A percentile compares a stretch with the other conserved stretches of the same genome.
These are phyloP conservation scores for Brenthis ino DNA, from an alignment of 2,888 invertebrate genomes.

Conservation along the genomic window DNA sequence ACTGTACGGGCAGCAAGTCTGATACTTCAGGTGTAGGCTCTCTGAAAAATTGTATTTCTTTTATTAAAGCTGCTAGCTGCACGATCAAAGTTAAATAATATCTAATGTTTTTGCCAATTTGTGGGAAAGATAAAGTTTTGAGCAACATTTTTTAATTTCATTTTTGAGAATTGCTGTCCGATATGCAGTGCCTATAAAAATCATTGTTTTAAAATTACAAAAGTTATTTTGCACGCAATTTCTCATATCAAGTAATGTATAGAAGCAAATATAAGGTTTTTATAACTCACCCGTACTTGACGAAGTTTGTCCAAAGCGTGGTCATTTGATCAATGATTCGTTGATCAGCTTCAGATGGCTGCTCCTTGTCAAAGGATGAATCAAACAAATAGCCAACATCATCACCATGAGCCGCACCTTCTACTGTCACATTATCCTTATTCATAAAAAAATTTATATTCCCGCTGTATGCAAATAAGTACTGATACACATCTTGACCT, in stretches of 20 bases:
- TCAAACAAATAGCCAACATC: conserved; percentile 61
- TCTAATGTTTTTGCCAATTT: no score
- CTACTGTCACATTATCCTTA: conserved; percentile 41
- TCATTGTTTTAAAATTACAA: no score
- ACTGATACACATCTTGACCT: conserved; percentile 49
- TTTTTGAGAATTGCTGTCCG: no score
- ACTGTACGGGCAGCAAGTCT: no score
- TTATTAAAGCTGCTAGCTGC: no score
- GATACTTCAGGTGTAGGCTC: conserved; percentile 54
- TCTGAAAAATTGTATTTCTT: conserved; percentile 15
- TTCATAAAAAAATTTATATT: conserved; percentile 46
- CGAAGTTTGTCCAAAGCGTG: conserved; percentile 68
- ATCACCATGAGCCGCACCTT: conserved; percentile 55
- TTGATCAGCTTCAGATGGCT: conserved; percentile 48
- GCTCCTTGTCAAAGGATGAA: conserved; percentile 23
- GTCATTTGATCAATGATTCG: conserved; percentile 58
- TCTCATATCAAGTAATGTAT: no score
- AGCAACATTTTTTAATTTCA: no score
- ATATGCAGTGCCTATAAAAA: no score
- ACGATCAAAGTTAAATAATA: no score
- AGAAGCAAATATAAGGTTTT: background rate
- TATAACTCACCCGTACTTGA: conserved; percentile 56
- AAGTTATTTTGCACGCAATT: no score
- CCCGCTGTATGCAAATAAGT: conserved; percentile 59
- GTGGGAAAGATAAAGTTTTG: no score